Evolutionary conservation across 1,140 invertebrate genomes (phyloP).

Genomic region (Listronotus oregonensis): DNA sequence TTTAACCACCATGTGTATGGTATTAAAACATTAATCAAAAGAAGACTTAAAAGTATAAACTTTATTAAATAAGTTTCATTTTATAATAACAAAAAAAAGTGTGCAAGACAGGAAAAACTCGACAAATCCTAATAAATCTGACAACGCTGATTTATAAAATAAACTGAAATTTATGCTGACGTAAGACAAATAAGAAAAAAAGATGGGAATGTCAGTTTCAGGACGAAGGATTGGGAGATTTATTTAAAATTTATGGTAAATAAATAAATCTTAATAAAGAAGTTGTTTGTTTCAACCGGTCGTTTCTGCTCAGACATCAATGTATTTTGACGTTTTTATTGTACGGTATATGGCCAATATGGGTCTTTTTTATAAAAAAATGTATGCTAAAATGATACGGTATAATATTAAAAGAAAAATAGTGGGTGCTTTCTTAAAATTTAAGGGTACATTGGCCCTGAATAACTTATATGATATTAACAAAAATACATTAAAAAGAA

Average conservation of each 20-base stretch:
- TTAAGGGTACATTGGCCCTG: too few species aligned
- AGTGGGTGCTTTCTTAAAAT: too few species aligned
- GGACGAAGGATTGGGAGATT: slow-evolving; percentile 24
- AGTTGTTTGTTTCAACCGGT: slow-evolving; percentile 33
- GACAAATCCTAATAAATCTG: slow-evolving; percentile 24
- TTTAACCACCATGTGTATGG: too few species aligned
- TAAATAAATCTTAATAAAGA: slow-evolving; percentile 39
- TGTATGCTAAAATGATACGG: too few species aligned
- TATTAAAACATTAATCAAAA: too few species aligned
- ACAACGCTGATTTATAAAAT: slow-evolving; percentile 27
- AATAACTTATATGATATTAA: too few species aligned
- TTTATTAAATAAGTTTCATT: too few species aligned
- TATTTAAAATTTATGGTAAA: slow-evolving; percentile 40
- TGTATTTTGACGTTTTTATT: slow-evolving; percentile 33
- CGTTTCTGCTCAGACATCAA: slow-evolving; percentile 6
- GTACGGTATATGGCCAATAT: not conserved
- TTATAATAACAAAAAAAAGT: too few species aligned
- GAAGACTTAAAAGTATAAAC: too few species aligned
- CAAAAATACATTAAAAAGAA: too few species aligned
- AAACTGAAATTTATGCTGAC: slow-evolving; percentile 31
- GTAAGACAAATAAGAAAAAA: slow-evolving; percentile 36
- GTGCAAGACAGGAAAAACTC: slow-evolving; percentile 1
- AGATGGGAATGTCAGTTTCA: slow-evolving; percentile 34
- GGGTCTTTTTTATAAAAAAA: too few species aligned
- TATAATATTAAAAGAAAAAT: too few species aligned